Evolutionary conservation across 2,113 vertebrate genomes (phyloP).

Genomic region (Pterocles orientalis): DNA sequence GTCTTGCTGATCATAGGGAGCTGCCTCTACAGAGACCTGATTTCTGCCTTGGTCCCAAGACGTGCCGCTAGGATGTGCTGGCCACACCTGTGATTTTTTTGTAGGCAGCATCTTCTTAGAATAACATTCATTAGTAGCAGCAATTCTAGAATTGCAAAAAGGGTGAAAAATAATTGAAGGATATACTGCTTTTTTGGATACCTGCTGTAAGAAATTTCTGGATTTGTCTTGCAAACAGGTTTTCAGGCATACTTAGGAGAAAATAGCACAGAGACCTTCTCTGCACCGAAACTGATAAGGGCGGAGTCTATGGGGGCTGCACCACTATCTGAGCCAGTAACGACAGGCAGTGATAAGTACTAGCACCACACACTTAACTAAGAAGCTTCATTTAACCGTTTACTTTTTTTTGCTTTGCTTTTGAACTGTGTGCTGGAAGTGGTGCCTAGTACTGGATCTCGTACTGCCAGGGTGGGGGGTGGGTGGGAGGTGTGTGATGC

Average conservation of each 20-base stretch:
- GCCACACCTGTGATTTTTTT: background rate
- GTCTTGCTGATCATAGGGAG: background rate
- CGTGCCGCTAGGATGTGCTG: background rate
- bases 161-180: background rate
- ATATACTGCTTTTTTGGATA: background rate
- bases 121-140: background rate
- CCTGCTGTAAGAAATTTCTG: background rate
- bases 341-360: slow-evolving; percentile 33
- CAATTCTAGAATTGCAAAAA: background rate
- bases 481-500: background rate
- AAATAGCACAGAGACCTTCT: background rate
- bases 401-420: background rate
- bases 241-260: background rate
- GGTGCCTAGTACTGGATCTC: slow-evolving; percentile 46
- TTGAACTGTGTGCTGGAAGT: background rate
- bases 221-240: background rate
- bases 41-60: background rate
- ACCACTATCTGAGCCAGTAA: background rate
- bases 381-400: background rate
- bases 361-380: background rate
- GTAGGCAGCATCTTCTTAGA: background rate
- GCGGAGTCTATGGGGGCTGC: slow-evolving; percentile 28
- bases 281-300: background rate
- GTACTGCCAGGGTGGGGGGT: background rate
- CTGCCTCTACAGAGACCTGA: background rate